Evolutionary conservation across 2,888 invertebrate species (phyloP).

Genomic region (Notocelia uddmanniana): DNA sequence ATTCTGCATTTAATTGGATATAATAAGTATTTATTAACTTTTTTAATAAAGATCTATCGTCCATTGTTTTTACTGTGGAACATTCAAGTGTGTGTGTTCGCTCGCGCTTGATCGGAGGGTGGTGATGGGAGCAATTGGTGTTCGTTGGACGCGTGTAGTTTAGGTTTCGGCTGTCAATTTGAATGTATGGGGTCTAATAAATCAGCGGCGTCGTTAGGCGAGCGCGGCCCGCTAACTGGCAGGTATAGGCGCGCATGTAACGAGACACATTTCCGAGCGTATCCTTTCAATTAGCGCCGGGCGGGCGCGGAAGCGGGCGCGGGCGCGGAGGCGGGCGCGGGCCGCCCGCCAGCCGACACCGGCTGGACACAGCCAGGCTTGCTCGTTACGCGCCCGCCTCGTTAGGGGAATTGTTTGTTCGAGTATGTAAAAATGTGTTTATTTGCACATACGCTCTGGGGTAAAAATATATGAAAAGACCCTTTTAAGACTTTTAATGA

Average conservation of each 20-base stretch:
- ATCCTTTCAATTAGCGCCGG: constrained; percentile 78
- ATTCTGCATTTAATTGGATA: constrained; percentile 32
- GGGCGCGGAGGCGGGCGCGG: constrained; percentile 41
- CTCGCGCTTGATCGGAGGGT: constrained; percentile 13
- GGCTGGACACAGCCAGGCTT: constrained; percentile 42
- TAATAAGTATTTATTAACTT: constrained; percentile 26
- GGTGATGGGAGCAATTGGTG: constrained; percentile 33
- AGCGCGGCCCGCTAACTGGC: constrained; percentile 54
- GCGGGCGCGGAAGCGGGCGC: constrained; percentile 48
- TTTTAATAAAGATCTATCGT: constrained; percentile 22
- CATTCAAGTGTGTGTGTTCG: background rate
- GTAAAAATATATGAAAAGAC: constrained; percentile 85
- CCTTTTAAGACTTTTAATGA: constrained; percentile 86
- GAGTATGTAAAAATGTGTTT: constrained; percentile 86
- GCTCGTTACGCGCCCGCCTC: constrained; percentile 83
- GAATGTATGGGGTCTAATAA: constrained; percentile 72
- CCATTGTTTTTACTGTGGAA: background rate
- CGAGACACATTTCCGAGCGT: constrained; percentile 80
- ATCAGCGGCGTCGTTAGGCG: constrained; percentile 72
- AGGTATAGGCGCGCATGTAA: constrained; percentile 73
- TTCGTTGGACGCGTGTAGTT: constrained; percentile 39
- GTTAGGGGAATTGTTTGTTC: constrained; percentile 85
- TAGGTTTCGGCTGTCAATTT: constrained; percentile 71
- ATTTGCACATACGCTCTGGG: constrained; percentile 85
- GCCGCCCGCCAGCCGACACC: constrained; percentile 48